Percentiles rank a stretch among this genome's conserved stretches.
phyloP scores from a whole-genome alignment of 2,888 invertebrate genomes.

The Xanthorhoe designata region DNA sequence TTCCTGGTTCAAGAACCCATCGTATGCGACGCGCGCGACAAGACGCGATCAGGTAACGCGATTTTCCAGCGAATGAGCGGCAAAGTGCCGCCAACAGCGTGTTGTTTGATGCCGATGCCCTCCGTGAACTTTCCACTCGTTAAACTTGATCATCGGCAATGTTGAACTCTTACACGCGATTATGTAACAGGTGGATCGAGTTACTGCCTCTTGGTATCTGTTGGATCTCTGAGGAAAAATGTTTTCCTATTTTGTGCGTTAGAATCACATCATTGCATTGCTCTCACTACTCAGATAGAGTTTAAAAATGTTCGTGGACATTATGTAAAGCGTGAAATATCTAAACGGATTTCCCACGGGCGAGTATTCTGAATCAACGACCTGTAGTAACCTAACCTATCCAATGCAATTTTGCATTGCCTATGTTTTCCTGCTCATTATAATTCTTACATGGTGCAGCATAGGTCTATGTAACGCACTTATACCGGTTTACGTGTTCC shows the following conservation, averaged over 20 bases:
- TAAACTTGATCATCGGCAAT: slow-evolving; percentile 80
- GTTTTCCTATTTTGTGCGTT: neutral
- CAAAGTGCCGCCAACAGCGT: slow-evolving; percentile 65
- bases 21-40: slow-evolving; percentile 45
- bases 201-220: slow-evolving; percentile 47
- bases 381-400: slow-evolving; percentile 45
- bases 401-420: slow-evolving; percentile 44
- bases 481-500: slow-evolving; percentile 64
- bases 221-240: slow-evolving; percentile 8
- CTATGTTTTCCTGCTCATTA: slow-evolving; percentile 49
- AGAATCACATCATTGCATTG: neutral
- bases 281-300: no score
- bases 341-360: slow-evolving; percentile 37
- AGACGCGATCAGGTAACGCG: slow-evolving; percentile 64
- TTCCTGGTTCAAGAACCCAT: slow-evolving; percentile 63
- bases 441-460: slow-evolving; percentile 45
- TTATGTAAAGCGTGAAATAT: slow-evolving; percentile 16
- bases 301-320: neutral
- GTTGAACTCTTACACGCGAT: slow-evolving; percentile 55
- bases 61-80: slow-evolving; percentile 71
- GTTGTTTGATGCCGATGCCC: slow-evolving; percentile 67
- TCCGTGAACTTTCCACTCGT: slow-evolving; percentile 80
- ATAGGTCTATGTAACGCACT: slow-evolving; percentile 53
- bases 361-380: slow-evolving; percentile 36
- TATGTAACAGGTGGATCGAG: slow-evolving; percentile 63